Evolutionary conservation across 2,113 vertebrate species (phyloP).

Genomic region (Sphyrna mokarran): DNA sequence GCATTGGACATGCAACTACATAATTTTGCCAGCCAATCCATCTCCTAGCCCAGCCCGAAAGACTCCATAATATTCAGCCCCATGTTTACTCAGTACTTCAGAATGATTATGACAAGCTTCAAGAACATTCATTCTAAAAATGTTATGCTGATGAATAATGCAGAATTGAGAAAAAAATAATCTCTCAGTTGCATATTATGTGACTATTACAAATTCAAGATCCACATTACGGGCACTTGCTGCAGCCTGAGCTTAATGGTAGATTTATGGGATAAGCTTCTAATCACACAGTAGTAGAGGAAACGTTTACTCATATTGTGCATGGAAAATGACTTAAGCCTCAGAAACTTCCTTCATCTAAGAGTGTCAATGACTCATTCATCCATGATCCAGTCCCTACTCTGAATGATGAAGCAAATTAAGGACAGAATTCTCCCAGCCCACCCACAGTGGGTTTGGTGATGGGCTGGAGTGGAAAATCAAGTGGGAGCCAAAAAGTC

Average conservation of each 20-base stretch:
- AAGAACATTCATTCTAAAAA: not conserved
- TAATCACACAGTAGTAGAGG: not conserved
- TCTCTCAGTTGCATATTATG: not conserved
- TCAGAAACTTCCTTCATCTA: not conserved
- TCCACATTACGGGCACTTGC: not conserved
- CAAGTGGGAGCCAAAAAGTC: too few relatives aligned
- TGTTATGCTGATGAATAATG: not conserved
- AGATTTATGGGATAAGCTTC: not conserved
- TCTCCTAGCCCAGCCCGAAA: too few relatives aligned
- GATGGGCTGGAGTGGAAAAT: too few relatives aligned
- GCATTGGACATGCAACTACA: too few relatives aligned
- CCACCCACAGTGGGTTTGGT: too few relatives aligned
- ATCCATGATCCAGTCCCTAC: not conserved
- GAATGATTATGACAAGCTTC: not conserved
- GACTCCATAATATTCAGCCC: too few relatives aligned
- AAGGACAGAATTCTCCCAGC: too few relatives aligned
- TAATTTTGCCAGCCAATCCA: too few relatives aligned
- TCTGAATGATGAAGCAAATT: not conserved
- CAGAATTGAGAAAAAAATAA: not conserved
- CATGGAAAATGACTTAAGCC: not conserved
- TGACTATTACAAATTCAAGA: not conserved
- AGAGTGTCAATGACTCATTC: not conserved
- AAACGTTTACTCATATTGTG: not conserved
- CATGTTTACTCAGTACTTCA: not conserved
- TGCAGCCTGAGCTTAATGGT: not conserved